Conservation (phyloP, 2,888 invertebrate species). For the Odontomyia ornata region DNA sequence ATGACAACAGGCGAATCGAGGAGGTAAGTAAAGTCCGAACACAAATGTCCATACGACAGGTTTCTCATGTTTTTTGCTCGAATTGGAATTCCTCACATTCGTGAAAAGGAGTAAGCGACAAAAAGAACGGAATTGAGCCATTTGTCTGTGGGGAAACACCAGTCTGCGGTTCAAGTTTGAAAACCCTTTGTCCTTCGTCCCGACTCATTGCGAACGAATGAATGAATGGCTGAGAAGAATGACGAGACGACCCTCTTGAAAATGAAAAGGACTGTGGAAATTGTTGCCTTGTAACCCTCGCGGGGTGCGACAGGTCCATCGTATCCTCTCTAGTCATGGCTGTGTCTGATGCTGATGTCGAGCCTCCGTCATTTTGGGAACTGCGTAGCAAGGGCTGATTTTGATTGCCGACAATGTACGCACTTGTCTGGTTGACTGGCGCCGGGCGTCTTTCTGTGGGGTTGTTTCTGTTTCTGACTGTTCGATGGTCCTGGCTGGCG, state of each 20-base stretch:
- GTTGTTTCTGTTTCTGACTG: not conserved
- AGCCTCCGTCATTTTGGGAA: not conserved
- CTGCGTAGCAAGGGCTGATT: constrained; percentile 26
- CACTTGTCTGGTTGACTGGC: constrained; percentile 26
- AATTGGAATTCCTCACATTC: not conserved
- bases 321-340: not conserved
- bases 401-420: constrained; percentile 8
- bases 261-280: not conserved
- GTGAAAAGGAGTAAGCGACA: not conserved
- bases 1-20: constrained; percentile 54
- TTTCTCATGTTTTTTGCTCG: not conserved
- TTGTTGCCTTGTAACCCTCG: not conserved
- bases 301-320: not conserved
- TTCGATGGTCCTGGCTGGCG: not conserved
- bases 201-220: not conserved
- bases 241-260: constrained; percentile 6
- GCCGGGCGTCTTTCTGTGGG: constrained; percentile 17
- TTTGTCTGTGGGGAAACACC: no score
- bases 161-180: constrained; percentile 13
- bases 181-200: constrained; percentile 4
- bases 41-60: not conserved
- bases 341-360: not conserved
- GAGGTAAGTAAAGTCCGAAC: constrained; percentile 51
- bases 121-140: not conserved
- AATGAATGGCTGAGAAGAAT: not conserved